Evolutionary conservation across 2,888 invertebrate genomes (phyloP), one percentile per base, ranked within the genome.

Genomic region (Dryobotodes eremita): DNA sequence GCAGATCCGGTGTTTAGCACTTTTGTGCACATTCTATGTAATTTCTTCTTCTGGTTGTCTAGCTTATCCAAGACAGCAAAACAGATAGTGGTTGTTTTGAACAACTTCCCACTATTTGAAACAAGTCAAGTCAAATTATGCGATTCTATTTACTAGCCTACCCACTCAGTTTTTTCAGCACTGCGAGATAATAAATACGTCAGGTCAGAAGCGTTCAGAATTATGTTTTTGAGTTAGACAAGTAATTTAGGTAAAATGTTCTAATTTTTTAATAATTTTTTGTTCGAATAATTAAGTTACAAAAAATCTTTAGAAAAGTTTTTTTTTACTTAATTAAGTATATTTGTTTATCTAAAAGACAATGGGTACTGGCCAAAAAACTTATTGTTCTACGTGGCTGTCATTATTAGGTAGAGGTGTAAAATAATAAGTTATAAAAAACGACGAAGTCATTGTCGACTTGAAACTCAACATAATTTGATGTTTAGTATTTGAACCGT

Each of bases 1-100:
- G 36, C 53, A 48, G 50, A 80, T 82, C 82, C 53, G 70, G 82
- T 65, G 70, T 68, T 46, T 48, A 74, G 68, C 46, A 50, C 10
- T 36, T 48, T 53, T 13, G 2, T 36, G 68, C 62, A 42, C 6
- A 20, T 20, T 57, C 23, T 75, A n/a, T 48, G 42, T 50, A n/a
- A 46, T 68, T 46, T 64, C 13, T 36, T 55, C 11, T 26, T 55
- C 55, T 23, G 13, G 23, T 66, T 75, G 42, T 53, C 26, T 17
- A 26, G 26, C 10, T 42, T 48, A 20, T 48, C 15, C 11, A 48
- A 42, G 57, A 11, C 65, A 46, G 62, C 15, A 59, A 65, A 69
- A 71, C 53, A 8, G 61, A 6, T 66, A 26, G 13, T 23, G 17
- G 8, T 26, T 69, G 15, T 36, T 31, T 80, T 48, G 11, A 48